These are phyloP conservation scores for Myzus persicae DNA, from an alignment of 1,140 invertebrate genomes.

Conservation along the genomic window DNA sequence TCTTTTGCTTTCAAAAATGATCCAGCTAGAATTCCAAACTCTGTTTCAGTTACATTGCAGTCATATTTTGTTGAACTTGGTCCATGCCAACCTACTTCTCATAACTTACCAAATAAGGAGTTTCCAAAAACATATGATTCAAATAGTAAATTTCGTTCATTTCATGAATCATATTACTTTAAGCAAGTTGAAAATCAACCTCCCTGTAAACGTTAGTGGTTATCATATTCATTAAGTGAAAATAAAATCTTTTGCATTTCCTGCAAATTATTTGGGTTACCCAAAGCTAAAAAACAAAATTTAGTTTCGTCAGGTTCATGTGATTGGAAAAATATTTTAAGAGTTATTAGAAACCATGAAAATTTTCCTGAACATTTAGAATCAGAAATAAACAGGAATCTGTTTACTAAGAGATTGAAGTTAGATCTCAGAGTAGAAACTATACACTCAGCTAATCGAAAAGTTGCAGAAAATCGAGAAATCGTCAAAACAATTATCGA, in stretches of 20 bases:
- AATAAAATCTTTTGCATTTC: constrained; percentile 8
- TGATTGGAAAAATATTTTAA: neutral
- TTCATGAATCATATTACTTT: constrained; percentile 15
- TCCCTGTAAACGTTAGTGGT: neutral
- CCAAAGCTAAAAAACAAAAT: neutral
- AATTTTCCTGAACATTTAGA: neutral
- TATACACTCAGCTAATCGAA: neutral
- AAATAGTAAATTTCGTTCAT: constrained; percentile 6
- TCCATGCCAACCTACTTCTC: neutral
- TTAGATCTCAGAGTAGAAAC: neutral
- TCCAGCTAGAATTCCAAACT: neutral
- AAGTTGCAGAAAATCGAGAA: neutral
- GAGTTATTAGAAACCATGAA: neutral
- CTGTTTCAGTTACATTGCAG: neutral
- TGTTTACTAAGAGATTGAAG: neutral
- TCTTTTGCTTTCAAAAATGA: neutral
- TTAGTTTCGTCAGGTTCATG: neutral
- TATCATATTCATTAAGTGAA: neutral
- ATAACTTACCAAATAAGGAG: neutral
- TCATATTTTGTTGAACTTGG: constrained; percentile 9
- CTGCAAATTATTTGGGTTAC: neutral
- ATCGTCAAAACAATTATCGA: no score
- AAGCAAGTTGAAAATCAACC: neutral
- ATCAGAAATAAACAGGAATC: constrained; percentile 8
- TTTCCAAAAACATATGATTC: constrained; percentile 8